Base-by-base conservation (phyloP, 35 echinoderm and acorn worm genomes). In the Heliocidaris tuberculata region DNA sequence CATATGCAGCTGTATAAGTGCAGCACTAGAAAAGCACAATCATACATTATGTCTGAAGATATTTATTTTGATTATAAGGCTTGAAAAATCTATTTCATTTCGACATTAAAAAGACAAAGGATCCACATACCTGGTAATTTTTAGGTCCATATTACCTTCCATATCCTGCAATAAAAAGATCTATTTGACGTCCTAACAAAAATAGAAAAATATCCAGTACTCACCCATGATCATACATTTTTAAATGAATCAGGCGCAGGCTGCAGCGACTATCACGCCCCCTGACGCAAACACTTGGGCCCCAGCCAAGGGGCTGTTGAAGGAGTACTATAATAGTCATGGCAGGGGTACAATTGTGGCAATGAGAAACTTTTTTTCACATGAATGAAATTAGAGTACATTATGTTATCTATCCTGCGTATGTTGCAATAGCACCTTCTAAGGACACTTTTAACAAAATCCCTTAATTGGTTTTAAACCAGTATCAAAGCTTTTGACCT, bases 281-380 rank as follows among this genome's bases (percentile, higher is more conserved):
- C 31, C 87, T 89, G 87, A 48, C 48, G 91, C 50, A 35, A 49
- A n/a, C 17, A 32, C 89, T 91, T 91, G 50, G 91, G 31, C 91
- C 91, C 87, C 47, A 59, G 91, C 91, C 91, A 93, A 56, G 91
- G 91, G 91, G 91, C 91, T n/a, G 50, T 59, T 48, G 91, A 93
- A 93, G 91, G 29, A 52, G 91, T 93, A 93, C 91, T 93, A 93
- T 93, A 93, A 59, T 93, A 93, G 30, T 93, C 50, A 93, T 93
- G 91, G 91, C 91, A 93, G 91, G 50, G 91, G 91, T 93, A 93
- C 48, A 93, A 93, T 93, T 89, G 31, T 89, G 31, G 87, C 47
- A 89, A 47, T 89, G 47, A 89, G 87, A 89, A 89, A 89, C 31
- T 47, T 48, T 47, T 89, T 88, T 89, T 89, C 12, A 42, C 47